Evolutionary conservation across 2,888 invertebrate species (phyloP), one percentile per base, ranked within the genome.

Genomic region (Lathronympha strigana): DNA sequence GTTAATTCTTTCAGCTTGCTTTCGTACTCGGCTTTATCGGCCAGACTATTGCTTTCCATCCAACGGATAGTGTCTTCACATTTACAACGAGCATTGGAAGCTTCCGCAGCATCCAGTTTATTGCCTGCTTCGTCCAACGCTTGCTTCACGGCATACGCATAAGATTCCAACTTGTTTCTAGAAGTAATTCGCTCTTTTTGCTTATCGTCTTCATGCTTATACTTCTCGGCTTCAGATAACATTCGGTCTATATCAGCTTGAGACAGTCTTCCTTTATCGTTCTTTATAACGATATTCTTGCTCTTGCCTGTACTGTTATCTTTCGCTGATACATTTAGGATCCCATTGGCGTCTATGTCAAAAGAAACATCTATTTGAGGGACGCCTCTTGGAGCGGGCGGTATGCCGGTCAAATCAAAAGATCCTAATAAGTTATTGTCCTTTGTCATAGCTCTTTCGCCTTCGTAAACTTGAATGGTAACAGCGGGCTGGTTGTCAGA

Each of bases 231-330:
- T 53, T 96, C 96, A 49, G 94, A 84, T 47, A 97, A 86, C 97
- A 97, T 97, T 66, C 94, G 93, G 74, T 97, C 96, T 66, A 97
- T 97, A 68, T 97, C 97, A 17, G 95, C 95, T 81, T 97, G 96
- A 15, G 96, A 95, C 36, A 97, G 87, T 4, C 97, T 93, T 0
- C 96, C 96, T 80, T 96, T 96, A 83, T 97, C 96, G 79, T 97
- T 97, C 74, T 95, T 95, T 67, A 97, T 97, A 9, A 95, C 94
- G 67, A 97, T 96, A 74, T 95, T 95, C 80, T 94, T 95, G 21
- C 93, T 94, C 72, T 95, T 96, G 13, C 93, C 94, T 0, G 93
- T 93, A 66, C 93, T 93, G 73, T 93, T 93, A 66, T 94, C 94
- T 74, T 94, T 93, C 38, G 97, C 97, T 0, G 96, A 94, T 0